Evolutionary conservation across 1,140 invertebrate genomes (phyloP), one percentile per base, ranked within the genome.

Genomic region (Neodiprion lecontei): DNA sequence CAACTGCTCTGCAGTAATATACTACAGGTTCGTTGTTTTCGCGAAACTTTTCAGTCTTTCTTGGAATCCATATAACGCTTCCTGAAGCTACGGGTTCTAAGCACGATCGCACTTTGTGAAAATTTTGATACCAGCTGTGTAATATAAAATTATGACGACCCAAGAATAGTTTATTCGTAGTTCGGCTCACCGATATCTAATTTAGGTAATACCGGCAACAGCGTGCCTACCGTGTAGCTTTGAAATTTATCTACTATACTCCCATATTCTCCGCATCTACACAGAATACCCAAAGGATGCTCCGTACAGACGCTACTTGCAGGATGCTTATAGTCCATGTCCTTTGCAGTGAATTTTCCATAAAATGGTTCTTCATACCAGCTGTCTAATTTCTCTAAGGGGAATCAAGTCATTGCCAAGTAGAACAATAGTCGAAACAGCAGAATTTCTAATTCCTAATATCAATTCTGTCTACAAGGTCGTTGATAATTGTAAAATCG

Each of bases 271-370:
- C 28, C 10, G 50, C 77, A 79, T 10, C 53, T 74, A 65, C 78
- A 79, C 5, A 78, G 71, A 48, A 79, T 77, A 11, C 77, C 72
- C 48, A 79, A 77, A 0, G 77, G 77, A 17, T 78, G 72, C 65
- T 69, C 21, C 65, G 47, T 11, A 47, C 23, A 9, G 11, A 14
- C 70, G 53, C 49, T 14, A 2, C 68, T 1, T 21, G 17, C 17
- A 21, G 17, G 17, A 21, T 21, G 0, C 17, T 21, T 21, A 21
- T 21, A 21, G 17, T 21, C 17, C 17, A 21, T 21, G 17, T 21
- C 17, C 17, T 21, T 21, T 21, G 17, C 17, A 21, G 17, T 21
- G 17, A 21, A 21, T 21, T 21, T 21, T 21, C 17, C 17, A 21
- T 21, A 21, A 21, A 21, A 21, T 21, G 17, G 17, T 21, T 21